Evolutionary conservation across 2,113 vertebrate species (phyloP).

Genomic region (Lophura nycthemera): DNA sequence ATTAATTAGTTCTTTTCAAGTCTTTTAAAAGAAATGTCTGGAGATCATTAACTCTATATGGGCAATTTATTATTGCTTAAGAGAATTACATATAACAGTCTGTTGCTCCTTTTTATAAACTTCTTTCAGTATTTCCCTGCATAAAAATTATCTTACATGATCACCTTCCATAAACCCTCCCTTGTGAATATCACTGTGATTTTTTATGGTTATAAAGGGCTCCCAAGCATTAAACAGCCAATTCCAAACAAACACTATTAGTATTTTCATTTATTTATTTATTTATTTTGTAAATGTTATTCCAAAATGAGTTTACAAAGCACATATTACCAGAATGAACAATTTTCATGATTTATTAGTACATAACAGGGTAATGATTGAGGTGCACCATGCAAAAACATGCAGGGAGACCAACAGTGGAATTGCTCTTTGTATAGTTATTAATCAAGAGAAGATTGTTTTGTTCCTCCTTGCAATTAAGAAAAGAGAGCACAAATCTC

Average conservation of each 20-base stretch:
- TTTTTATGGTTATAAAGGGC: constrained; percentile 2
- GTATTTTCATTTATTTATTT: too few species aligned
- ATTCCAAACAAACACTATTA: background rate
- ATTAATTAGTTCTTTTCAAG: constrained; percentile 74
- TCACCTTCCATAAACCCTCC: constrained; percentile 49
- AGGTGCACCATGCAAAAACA: background rate
- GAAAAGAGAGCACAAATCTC: background rate
- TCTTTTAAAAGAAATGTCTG: constrained; percentile 67
- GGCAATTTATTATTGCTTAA: constrained; percentile 71
- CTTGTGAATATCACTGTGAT: background rate
- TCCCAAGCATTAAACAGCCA: background rate
- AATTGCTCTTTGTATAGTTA: background rate
- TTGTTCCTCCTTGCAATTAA: background rate
- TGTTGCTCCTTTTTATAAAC: constrained; percentile 34
- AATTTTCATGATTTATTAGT: background rate
- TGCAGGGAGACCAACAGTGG: background rate
- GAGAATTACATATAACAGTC: constrained; percentile 38
- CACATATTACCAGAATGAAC: background rate
- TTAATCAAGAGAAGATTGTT: background rate
- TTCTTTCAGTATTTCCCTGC: constrained; percentile 23
- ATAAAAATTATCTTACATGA: constrained; percentile 61
- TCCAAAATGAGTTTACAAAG: background rate
- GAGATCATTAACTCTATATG: constrained; percentile 70
- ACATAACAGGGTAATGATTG: background rate
- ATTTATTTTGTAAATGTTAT: background rate